Conservation (phyloP, 2,888 invertebrate species). For the Plutella xylostella region DNA sequence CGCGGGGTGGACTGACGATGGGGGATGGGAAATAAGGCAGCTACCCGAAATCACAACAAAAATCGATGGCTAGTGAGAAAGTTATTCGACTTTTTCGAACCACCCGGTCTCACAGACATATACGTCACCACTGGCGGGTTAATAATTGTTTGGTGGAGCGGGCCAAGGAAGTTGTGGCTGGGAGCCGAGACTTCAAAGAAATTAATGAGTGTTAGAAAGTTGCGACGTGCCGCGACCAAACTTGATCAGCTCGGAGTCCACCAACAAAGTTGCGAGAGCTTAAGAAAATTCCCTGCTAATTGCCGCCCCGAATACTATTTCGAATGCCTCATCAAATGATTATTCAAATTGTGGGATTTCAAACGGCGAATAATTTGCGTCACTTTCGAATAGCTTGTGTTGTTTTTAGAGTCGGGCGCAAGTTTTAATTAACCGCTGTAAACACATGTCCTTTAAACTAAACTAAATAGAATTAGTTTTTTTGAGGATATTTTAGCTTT, state of each 20-base stretch:
- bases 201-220: constrained; percentile 68
- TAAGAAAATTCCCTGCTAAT: constrained; percentile 55
- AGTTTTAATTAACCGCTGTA: too few relatives aligned
- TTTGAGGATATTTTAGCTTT: too few relatives aligned
- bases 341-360: constrained; percentile 31
- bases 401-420: too few relatives aligned
- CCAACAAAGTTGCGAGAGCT: constrained; percentile 59
- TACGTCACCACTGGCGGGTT: too few relatives aligned
- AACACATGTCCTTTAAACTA: too few relatives aligned
- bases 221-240: constrained; percentile 54
- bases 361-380: constrained; percentile 31
- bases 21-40: too few relatives aligned
- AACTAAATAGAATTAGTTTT: too few relatives aligned
- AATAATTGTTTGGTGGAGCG: constrained; percentile 57
- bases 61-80: too few relatives aligned
- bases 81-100: too few relatives aligned
- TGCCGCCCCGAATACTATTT: constrained; percentile 35
- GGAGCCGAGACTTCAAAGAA: constrained; percentile 59
- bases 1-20: too few relatives aligned
- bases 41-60: too few relatives aligned
- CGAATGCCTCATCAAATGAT: constrained; percentile 31
- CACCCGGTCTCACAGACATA: too few relatives aligned
- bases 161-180: constrained; percentile 48
- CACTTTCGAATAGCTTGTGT: constrained; percentile 17
- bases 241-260: constrained; percentile 66